Base-by-base conservation (phyloP, 2,797 vertebrate species). In the Sebastes taczanowskii region DNA sequence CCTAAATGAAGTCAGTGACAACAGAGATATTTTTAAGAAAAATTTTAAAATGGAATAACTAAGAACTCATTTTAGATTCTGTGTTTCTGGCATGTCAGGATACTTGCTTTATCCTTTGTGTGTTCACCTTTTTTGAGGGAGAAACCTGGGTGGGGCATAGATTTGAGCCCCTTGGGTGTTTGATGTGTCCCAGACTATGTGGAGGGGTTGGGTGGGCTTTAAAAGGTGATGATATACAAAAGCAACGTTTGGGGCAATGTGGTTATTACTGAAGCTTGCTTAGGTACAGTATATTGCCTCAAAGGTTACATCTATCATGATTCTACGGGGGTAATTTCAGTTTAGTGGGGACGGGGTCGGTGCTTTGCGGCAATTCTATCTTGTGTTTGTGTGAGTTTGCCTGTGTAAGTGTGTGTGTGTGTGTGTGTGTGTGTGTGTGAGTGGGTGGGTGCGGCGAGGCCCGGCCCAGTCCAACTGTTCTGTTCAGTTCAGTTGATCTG, bases 401-500 rank as follows among this genome's bases (percentile, higher is more conserved):
- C 74, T 74, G 74, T 14, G 81, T 42, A 81, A 42, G 65, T 63
- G 83, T 34, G 78, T 52, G 86, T 35, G 35, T 35, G 34, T 1
- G 23, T 23, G 23, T 2, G 65, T 63, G 83, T 34, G 77, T 42
- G 86, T 35, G 35, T 35, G 35, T 0, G 35, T 13, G 35, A 1
- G 35, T 18, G 86, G 67, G 77, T 90, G 92, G 80, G 87, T 87
- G 89, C 83, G 88, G 93, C 81, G 29, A 92, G 88, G 93, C 91
- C 91, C 86, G 84, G 69, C 93, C 91, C 90, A 85, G 92, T 94
- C 92, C 85, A 91, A 89, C 93, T 95, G 92, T 93, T 92, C 90
- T 85, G 84, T 92, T 93, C 78, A 82, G 90, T 94, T 93, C 91
- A 93, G 89, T 92, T 94, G 92, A 95, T 94, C 92, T 92, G 92